Conservation (phyloP, 2,888 invertebrate genomes). For the Ferrisia virgata region DNA sequence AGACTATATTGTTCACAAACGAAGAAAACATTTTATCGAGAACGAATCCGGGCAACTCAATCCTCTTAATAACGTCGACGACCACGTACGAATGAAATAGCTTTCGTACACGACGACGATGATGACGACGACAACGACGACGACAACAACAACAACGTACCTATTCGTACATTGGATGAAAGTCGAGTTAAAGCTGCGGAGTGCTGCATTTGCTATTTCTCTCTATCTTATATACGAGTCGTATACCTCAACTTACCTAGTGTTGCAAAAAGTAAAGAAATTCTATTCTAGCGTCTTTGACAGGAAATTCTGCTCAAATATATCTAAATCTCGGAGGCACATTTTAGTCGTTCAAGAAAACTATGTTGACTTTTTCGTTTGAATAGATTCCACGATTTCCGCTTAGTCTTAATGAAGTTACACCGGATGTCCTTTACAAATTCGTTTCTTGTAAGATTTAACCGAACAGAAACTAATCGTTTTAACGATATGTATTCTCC, state of each 20-base stretch:
- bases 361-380: neutral
- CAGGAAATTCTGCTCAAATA: constrained; percentile 12
- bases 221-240: neutral
- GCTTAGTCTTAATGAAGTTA: constrained; percentile 7
- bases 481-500: neutral
- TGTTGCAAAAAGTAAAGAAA: neutral
- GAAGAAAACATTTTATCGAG: neutral
- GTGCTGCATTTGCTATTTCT: neutral
- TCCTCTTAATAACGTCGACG: neutral
- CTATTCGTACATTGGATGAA: too few species aligned
- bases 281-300: constrained; percentile 2
- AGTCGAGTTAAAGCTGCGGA: neutral
- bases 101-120: neutral
- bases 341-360: constrained; percentile 12
- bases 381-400: constrained; percentile 11
- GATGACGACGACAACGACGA: neutral
- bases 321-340: constrained; percentile 22
- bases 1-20: neutral
- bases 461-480: neutral
- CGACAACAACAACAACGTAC: too few species aligned
- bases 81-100: neutral
- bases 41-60: neutral
- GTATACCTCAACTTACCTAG: too few species aligned
- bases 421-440: constrained; percentile 19
- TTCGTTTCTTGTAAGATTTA: neutral